Base-by-base conservation (phyloP, 92 coral and sea anemone genomes). In the Zoanthus solanderi region DNA sequence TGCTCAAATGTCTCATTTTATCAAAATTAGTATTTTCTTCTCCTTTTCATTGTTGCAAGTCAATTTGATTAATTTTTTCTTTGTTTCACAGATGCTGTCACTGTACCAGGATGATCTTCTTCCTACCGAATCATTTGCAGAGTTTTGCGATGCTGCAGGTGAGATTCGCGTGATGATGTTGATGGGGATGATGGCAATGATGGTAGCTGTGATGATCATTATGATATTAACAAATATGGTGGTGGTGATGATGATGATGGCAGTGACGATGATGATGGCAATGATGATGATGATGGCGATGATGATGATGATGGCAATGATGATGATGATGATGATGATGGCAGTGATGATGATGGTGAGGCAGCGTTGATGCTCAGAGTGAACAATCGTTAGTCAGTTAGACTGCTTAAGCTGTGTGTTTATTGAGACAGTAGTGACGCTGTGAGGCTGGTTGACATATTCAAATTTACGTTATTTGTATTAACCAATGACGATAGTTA, bases 131-230 rank as follows among this genome's bases (percentile, higher is more conserved):
- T 97, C 99, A 8, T 79, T 95, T 61, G 83, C 92, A 15, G 99
- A 97, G 81, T 93, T 95, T 78, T 93, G 93, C 81, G 98, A 97
- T 86, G 98, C 93, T 17, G 94, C 99, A 89, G 99, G 99, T 97
- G 76, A 68, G 92, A 83, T 31, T 37, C n/a, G 5, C 5, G 7
- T 6, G 76, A 72, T 31, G 52, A 60, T 60, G 67, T 6, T 57
- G 14, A 57, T 57, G 14, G 63, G 9, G 63, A 57, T 15, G 63
- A 57, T 57, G 14, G 63, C 12, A 16, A 18, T 18, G 72, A 66
- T 18, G 72, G 18, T 9, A 9, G 31, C 18, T 9, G 18, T 66
- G 34, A 6, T 18, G 72, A 1, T 66, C 11, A 29, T 18, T 7
- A 66, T 66, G 34, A 3, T 66, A 32, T 18, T 60, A n/a, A 4